phyloP scores from a whole-genome alignment of 2,888 invertebrate species.

The Oconnorella tubifera region DNA sequence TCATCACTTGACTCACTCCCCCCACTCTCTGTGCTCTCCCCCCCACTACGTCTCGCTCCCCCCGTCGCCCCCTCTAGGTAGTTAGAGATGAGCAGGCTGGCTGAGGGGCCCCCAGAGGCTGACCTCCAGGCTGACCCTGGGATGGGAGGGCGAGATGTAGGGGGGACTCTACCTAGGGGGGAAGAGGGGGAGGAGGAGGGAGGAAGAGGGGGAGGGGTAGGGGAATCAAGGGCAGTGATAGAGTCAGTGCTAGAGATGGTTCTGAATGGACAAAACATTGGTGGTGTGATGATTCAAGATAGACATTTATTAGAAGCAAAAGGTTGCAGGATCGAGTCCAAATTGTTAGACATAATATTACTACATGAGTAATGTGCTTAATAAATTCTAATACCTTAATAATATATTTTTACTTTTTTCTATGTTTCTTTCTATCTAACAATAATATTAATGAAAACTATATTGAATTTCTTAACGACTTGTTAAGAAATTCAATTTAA shows the following conservation, averaged over 20 bases:
- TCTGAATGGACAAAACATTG: no score
- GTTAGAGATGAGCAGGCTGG: conserved; percentile 13
- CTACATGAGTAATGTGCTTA: no score
- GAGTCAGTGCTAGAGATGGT: neutral
- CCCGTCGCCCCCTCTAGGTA: neutral
- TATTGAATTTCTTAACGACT: no score
- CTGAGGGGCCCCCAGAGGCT: conserved; percentile 1
- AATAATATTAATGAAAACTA: no score
- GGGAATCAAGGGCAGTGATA: neutral
- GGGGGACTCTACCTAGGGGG: conserved; percentile 53
- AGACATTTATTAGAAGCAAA: no score
- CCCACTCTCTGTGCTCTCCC: neutral
- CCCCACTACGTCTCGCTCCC: neutral
- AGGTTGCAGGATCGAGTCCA: no score
- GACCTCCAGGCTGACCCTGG: conserved; percentile 7
- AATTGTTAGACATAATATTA: no score
- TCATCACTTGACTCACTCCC: neutral
- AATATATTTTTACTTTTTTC: no score
- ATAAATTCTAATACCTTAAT: no score
- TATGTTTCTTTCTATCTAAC: no score
- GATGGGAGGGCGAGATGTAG: conserved; percentile 51
- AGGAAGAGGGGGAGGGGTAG: conserved; percentile 56
- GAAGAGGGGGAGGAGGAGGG: conserved; percentile 30
- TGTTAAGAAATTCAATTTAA: no score
- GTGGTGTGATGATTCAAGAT: no score